Conservation (phyloP, 2,888 invertebrate genomes). For the Melinaea menophilus region DNA sequence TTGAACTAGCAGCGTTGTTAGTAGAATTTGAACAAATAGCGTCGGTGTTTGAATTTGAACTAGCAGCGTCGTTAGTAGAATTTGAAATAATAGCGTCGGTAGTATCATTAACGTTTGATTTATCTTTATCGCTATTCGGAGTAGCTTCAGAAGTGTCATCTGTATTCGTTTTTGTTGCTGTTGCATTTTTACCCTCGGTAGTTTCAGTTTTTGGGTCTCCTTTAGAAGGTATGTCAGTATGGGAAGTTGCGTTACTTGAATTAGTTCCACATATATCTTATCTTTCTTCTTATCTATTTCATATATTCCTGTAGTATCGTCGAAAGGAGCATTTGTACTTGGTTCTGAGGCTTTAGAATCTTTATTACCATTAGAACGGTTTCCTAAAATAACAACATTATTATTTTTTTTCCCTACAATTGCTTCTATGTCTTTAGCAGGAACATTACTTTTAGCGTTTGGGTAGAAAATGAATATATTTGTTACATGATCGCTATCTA, state of each 20-base stretch:
- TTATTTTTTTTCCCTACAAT: slow-evolving; percentile 6
- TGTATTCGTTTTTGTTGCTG: no score
- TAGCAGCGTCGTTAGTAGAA: no score
- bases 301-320: not conserved
- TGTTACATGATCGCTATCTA: slow-evolving; percentile 51
- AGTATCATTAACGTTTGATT: no score
- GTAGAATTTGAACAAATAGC: no score
- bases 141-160: no score
- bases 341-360: not conserved
- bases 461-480: slow-evolving; percentile 55
- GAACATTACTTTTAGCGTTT: slow-evolving; percentile 29
- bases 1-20: no score
- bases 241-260: not conserved
- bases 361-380: slow-evolving; percentile 1
- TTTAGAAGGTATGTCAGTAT: not conserved
- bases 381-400: not conserved
- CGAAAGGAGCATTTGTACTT: not conserved
- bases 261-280: not conserved
- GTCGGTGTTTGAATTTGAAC: no score
- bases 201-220: not conserved
- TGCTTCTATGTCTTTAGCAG: slow-evolving; percentile 8
- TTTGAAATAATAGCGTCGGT: no score
- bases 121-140: no score
- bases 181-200: no score
- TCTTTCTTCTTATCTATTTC: not conserved